A percentile compares a stretch with the other conserved stretches of the same genome.
phyloP scores from a whole-genome alignment of 2,797 vertebrate species.

The Columba guinea region DNA sequence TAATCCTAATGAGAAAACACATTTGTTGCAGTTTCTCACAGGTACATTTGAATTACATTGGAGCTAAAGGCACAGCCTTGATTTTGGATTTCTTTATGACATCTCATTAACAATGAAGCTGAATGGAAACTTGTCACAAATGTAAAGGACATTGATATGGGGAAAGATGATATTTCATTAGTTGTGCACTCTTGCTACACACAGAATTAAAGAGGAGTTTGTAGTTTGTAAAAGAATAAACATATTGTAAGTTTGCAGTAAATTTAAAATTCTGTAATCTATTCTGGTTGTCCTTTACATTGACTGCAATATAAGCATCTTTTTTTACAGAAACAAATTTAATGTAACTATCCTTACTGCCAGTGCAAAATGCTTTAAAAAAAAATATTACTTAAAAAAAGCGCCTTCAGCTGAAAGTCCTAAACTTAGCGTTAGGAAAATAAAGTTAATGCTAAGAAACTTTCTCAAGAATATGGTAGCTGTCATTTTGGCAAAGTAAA shows the following conservation, averaged over 20 bases:
- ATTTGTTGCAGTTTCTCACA: neutral
- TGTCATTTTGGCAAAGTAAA: constrained; percentile 23
- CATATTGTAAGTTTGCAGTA: neutral
- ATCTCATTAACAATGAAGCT: neutral
- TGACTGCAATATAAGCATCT: neutral
- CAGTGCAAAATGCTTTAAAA: neutral
- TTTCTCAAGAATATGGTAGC: neutral
- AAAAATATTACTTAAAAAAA: neutral
- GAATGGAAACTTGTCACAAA: neutral
- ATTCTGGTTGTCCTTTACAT: neutral
- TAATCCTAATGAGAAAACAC: neutral
- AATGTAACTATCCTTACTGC: neutral
- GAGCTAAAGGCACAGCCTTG: neutral
- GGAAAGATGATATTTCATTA: neutral
- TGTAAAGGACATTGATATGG: neutral
- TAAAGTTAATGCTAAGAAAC: constrained; percentile 15
- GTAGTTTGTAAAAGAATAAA: neutral
- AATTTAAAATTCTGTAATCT: neutral
- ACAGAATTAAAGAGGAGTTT: neutral
- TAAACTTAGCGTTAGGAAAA: neutral
- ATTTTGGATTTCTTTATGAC: neutral
- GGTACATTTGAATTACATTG: neutral
- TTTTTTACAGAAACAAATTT: neutral
- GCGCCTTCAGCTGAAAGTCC: neutral
- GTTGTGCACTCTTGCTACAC: neutral